A percentile compares a stretch with the other conserved stretches of the same genome.
Conservation (phyloP, 2,888 invertebrate genomes). For the Frankliniella fusca region DNA sequence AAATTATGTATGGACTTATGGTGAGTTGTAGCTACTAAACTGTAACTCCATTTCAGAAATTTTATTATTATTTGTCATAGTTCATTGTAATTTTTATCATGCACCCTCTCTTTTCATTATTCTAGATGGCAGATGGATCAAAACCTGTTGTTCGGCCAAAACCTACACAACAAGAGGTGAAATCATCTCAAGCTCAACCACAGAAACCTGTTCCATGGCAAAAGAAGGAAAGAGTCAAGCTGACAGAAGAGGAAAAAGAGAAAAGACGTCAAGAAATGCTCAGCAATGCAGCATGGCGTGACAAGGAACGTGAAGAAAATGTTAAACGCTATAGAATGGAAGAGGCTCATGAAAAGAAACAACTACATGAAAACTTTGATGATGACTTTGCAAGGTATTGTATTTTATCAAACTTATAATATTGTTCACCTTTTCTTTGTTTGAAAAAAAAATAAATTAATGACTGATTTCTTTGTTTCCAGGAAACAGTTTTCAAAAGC, state of each 20-base stretch:
- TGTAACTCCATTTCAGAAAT: not conserved
- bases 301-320: conserved; percentile 38
- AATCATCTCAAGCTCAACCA: not conserved
- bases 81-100: not conserved
- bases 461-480: conserved; percentile 39
- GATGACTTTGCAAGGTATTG: conserved; percentile 40
- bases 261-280: conserved; percentile 40
- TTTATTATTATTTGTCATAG: too few relatives aligned
- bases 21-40: not conserved
- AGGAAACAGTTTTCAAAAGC: conserved; percentile 63
- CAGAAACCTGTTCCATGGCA: conserved; percentile 10
- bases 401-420: conserved; percentile 24
- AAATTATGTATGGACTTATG: not conserved
- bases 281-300: conserved; percentile 40
- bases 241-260: conserved; percentile 40
- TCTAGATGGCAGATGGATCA: conserved; percentile 8
- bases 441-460: too few relatives aligned
- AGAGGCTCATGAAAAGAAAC: conserved; percentile 36
- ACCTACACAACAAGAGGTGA: not conserved
- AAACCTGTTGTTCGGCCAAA: not conserved
- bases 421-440: not conserved
- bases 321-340: conserved; percentile 37
- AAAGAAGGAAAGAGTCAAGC: conserved; percentile 33
- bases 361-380: conserved; percentile 37
- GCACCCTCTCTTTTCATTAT: not conserved